Base-by-base conservation (phyloP, 2,888 invertebrate species). In the Drosophila niveifrons region DNA sequence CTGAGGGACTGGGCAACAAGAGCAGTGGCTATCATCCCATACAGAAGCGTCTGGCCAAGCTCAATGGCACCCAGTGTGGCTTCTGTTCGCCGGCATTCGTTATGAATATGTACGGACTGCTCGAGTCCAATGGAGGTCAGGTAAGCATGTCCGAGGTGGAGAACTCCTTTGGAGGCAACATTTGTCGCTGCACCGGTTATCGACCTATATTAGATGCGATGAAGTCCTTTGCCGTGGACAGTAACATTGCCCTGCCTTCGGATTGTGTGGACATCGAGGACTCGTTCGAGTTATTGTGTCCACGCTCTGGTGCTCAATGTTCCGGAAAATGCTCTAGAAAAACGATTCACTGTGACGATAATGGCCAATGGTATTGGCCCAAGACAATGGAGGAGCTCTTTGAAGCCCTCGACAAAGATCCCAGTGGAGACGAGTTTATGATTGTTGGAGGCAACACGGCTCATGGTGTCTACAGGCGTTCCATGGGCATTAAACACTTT, bases 181-280 rank as follows among this genome's bases (percentile, higher is more conserved):
- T 96, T 28, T 97, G 97, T 78, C 94, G 97, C 55, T 97, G 97
- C 83, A 97, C 96, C 0, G 96, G 96, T 0, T 96, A 96, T 87
- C 93, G 96, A 10, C 94, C 96, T 0, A 97, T 97, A 70, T 93
- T 96, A 51, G 96, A 97, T 87, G 95, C 96, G 3, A 96, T 97
- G 91, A 96, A 96, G 91, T 94, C 95, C 1, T 95, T 96, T 78
- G 95, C 96, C 0, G 92, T 90, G 0, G 95, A 95, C 76, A 94
- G 94, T 3, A 93, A 94, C 7, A 92, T 94, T 53, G 83, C 91
- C 9, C 56, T 92, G 9, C 89, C 88, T 0, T 41, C 90, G 0
- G 92, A 94, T 80, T 92, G 95, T 36, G 84, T 89, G 0, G 95
- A 92, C 56, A 92, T 92, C 55, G 92, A 92, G 57, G 92, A 92